Conservation (phyloP, 2,113 vertebrate genomes). For the Tupaia tana region DNA sequence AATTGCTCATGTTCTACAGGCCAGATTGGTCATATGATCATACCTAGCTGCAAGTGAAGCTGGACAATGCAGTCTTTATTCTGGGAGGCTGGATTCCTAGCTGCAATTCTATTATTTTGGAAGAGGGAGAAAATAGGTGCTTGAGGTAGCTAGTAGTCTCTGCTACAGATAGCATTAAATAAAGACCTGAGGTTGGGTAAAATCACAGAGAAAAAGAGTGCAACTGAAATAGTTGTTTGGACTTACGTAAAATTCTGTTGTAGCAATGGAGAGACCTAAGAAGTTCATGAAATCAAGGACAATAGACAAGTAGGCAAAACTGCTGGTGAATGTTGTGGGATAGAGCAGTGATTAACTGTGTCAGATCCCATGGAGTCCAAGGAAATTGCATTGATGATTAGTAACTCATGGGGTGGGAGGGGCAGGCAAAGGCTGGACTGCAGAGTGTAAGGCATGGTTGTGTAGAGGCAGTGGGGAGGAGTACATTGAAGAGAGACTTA, state of each 20-base stretch:
- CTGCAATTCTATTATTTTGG: neutral
- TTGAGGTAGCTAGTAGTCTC: neutral
- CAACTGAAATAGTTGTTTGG: neutral
- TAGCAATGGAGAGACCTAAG: neutral
- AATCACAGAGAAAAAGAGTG: neutral
- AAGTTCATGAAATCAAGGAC: neutral
- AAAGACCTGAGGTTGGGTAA: neutral
- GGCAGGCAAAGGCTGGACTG: neutral
- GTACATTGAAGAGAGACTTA: neutral
- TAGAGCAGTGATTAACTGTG: neutral
- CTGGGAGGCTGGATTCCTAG: neutral
- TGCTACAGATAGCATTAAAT: neutral
- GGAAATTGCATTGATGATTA: neutral
- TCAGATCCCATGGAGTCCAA: neutral
- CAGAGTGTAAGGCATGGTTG: neutral
- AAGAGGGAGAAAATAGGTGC: neutral
- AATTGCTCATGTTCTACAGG: neutral
- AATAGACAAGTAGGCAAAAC: neutral
- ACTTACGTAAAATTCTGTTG: neutral
- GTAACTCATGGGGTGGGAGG: neutral
- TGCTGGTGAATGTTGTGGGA: neutral
- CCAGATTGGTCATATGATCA: neutral
- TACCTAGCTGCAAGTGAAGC: conserved; percentile 42
- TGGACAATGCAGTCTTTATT: neutral
- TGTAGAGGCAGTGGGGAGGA: neutral